Evolutionary conservation across 2,113 vertebrate genomes (phyloP).

Genomic region (Zootoca vivipara): DNA sequence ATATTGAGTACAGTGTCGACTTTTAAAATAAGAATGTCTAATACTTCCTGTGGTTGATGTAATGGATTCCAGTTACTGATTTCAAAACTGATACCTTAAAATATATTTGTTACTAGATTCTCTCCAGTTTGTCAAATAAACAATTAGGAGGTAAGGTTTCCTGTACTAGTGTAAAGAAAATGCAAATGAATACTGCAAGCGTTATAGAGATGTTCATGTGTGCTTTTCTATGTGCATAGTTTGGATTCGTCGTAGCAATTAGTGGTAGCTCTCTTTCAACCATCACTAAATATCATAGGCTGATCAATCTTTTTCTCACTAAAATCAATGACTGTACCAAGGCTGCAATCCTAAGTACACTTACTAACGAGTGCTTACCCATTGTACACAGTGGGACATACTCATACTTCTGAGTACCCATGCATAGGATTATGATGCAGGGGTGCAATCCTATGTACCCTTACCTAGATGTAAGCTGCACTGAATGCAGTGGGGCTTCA

Average conservation of each 20-base stretch:
- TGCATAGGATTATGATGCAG: neutral
- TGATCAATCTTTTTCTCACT: neutral
- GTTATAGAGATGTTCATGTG: neutral
- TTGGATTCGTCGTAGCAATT: constrained; percentile 10
- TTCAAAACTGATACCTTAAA: constrained; percentile 17
- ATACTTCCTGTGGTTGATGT: constrained; percentile 28
- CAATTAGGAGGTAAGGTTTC: neutral
- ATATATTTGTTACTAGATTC: constrained; percentile 2
- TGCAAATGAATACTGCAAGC: neutral
- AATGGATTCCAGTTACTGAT: constrained; percentile 19
- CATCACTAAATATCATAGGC: neutral
- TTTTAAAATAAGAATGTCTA: constrained; percentile 26
- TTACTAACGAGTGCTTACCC: neutral
- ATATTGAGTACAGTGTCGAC: constrained; percentile 7
- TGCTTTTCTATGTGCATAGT: neutral
- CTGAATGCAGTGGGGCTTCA: neutral
- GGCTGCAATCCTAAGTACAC: neutral
- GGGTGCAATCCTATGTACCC: neutral
- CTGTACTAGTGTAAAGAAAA: constrained; percentile 5
- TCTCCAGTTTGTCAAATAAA: constrained; percentile 30
- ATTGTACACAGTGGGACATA: neutral
- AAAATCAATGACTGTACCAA: neutral
- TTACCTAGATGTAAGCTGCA: neutral
- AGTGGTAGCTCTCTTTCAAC: neutral
- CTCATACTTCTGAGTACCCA: neutral